These are phyloP conservation scores for Beroe forskalii DNA, from an alignment of 37 sponge, comb jelly and placozoan genomes.

Conservation along the genomic window DNA sequence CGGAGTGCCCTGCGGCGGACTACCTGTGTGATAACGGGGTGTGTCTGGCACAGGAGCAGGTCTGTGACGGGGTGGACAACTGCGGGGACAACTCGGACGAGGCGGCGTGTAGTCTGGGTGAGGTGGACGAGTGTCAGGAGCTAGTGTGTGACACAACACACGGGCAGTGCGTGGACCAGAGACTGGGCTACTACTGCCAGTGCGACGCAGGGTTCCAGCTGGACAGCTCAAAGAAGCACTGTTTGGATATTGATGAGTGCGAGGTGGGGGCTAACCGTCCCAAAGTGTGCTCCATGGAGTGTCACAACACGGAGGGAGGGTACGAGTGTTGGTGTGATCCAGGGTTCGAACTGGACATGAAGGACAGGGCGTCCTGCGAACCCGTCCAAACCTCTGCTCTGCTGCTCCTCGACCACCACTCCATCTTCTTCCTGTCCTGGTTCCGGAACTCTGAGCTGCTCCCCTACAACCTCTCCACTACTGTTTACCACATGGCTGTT, in stretches of 20 bases:
- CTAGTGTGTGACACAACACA: background rate
- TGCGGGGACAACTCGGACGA: constrained; percentile 48
- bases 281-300: background rate
- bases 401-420: background rate
- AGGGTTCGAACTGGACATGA: background rate
- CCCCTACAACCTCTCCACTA: background rate
- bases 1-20: background rate
- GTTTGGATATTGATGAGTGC: constrained; percentile 58
- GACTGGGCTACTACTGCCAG: constrained; percentile 51
- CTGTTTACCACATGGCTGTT: background rate
- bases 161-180: constrained; percentile 36
- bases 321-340: constrained; percentile 18
- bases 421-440: background rate
- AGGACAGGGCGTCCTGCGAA: background rate
- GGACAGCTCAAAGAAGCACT: constrained; percentile 41
- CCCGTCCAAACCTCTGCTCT: background rate
- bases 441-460: background rate
- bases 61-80: constrained; percentile 32
- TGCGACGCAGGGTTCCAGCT: constrained; percentile 58
- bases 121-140: background rate
- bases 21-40: constrained; percentile 5
- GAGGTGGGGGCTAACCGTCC: background rate
- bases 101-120: background rate
- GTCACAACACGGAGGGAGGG: constrained; percentile 20
- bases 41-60: constrained; percentile 5